Base-by-base conservation (phyloP, 2,888 invertebrate genomes). In the Limnephilus marmoratus region DNA sequence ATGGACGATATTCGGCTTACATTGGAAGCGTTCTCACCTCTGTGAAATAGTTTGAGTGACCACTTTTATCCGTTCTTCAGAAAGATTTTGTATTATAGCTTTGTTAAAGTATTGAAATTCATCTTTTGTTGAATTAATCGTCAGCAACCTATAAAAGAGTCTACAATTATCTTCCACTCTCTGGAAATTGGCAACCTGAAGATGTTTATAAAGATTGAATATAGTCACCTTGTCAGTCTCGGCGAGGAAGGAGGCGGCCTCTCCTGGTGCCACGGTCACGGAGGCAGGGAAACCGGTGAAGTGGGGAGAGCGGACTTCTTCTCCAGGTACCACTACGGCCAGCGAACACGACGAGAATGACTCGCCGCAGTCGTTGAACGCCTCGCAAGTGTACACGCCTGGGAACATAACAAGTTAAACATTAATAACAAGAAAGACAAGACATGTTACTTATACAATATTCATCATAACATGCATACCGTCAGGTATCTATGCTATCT, bases 361-460 rank as follows among this genome's bases (percentile, higher is more conserved):
- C 96, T 99, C 99, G 94, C 99, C 99, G 90, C 97, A 97, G 95
- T 99, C 98, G 96, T 99, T 99, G 96, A 99, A 99, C 94, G 99
- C 99, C 95, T 99, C 99, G 95, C 99, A 99, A 29, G 99, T 99
- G 96, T 99, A 99, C 24, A 98, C 98, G 93, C 99, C 99, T 94
- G 97, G 29, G 31, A 87, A 53, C 53, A 53, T n/a, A 86, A 31
- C 11, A 81, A 31, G 29, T 18, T 37, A 41, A 85, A 85, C 41
- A 85, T 34, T 34, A 0, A 49, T 49, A 81, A 81, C 15, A 81
- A 81, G 29, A 2, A 81, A 12, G 29, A 3, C 49, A 49, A 49
- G 15, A 3, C 15, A 49, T 9, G 68, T 68, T 68, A n/a, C n/a
- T n/a, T n/a, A 68, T 9, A 68, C 9, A 68, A n/a, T 18, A 68